Percentiles rank a stretch among this genome's conserved stretches.
Evolutionary conservation across 1,140 invertebrate species (phyloP).

Genomic region (Charaxes varanes): DNA sequence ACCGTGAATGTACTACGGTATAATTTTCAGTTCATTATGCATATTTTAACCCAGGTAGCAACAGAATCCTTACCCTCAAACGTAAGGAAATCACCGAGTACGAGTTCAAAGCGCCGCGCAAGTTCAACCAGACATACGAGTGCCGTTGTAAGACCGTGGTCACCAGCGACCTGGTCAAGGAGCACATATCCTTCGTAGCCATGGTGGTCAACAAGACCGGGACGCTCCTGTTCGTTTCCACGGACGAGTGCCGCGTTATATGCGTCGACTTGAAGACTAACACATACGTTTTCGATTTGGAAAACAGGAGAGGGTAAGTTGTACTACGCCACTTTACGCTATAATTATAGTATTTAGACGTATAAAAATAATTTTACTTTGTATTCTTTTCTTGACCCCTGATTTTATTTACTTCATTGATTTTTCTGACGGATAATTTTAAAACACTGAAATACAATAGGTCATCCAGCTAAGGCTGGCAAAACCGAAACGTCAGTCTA

Average conservation of each 20-base stretch:
- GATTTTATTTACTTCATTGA: too few species aligned
- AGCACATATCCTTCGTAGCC: constrained; percentile 38
- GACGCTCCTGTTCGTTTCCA: constrained; percentile 50
- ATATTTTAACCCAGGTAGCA: constrained; percentile 40
- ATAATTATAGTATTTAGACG: too few species aligned
- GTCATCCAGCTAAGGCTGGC: too few species aligned
- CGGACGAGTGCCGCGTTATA: constrained; percentile 49
- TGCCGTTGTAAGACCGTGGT: constrained; percentile 33
- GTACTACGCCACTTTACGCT: too few species aligned
- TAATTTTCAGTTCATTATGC: too few species aligned
- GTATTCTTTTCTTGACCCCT: too few species aligned
- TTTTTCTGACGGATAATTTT: too few species aligned
- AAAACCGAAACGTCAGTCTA: too few species aligned
- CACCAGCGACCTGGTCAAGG: constrained; percentile 32
- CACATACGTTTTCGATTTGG: constrained; percentile 42
- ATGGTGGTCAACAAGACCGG: constrained; percentile 55
- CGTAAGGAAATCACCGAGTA: constrained; percentile 41
- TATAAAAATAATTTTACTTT: too few species aligned
- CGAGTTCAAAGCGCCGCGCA: constrained; percentile 26
- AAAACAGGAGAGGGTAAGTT: constrained; percentile 57
- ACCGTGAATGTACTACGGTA: too few species aligned
- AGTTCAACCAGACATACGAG: constrained; percentile 23
- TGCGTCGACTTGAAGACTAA: constrained; percentile 54
- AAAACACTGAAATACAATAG: too few species aligned
- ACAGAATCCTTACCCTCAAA: constrained; percentile 52